Evolutionary conservation across 2,888 invertebrate species (phyloP), one percentile per base, ranked within the genome.

Genomic region (Synanthedon myopaeformis): DNA sequence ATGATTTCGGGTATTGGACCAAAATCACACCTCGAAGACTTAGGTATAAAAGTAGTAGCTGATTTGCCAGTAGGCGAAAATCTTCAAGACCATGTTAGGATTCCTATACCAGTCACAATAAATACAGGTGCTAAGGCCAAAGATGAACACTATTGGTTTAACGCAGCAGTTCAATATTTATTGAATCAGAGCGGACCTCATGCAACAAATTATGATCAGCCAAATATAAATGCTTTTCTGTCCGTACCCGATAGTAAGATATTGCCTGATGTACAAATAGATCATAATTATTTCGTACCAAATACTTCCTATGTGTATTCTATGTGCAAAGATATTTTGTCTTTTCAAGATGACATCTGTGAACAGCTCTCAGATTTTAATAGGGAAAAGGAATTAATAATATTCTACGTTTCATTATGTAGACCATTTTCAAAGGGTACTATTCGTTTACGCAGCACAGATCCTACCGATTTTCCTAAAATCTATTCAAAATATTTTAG

Each of bases 81-180:
- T 64, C 69, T 87, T n/a, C 85, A 85, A 65, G 86, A 87, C 54
- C 87, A 87, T 60, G 83, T 84, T 0, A 74, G 83, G 54, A 82
- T 87, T 60, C 82, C 85, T 5, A 67, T 87, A 52, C 79, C 80
- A 17, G 69, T 86, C 1, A 77, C 72, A 19, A 58, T 85, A 5
- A 63, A 81, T 49, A 80, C 81, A 48, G 80, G 81, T 49, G 76
- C 79, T 42, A 60, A 67, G 52, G 58, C 63, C 19, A 70, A 72
- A 57, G 73, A 72, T 57, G 74, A 79, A 13, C 59, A 58, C 3
- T 84, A 70, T 57, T 84, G 81, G 81, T 56, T 71, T 2, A 77
- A 76, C 64, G 82, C 84, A 53, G 67, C 77, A 17, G 77, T 74
- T 4, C 69, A 83, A 53, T 86, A 86, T 57, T 65, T 85, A n/a